phyloP scores from a whole-genome alignment of 2,888 invertebrate genomes.

The Pilophorus perplexus region DNA sequence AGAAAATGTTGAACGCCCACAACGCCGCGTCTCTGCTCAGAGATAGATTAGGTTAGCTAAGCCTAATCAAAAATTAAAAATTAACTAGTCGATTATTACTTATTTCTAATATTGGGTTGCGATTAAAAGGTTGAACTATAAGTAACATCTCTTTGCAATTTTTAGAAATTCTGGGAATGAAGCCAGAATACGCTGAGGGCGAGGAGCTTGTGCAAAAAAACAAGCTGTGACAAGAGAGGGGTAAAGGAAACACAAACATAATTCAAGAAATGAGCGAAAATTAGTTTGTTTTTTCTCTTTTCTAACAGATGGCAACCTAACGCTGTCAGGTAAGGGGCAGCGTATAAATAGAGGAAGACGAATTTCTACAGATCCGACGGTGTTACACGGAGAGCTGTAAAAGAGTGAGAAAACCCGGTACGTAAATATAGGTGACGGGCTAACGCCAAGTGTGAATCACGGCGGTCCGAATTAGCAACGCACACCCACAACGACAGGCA shows the following conservation, averaged over 20 bases:
- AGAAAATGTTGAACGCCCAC: too few relatives aligned
- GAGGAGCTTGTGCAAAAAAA: background rate
- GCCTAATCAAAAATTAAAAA: too few relatives aligned
- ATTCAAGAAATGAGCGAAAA: background rate
- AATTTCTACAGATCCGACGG: constrained; percentile 16
- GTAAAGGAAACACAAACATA: background rate
- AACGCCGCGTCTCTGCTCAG: too few relatives aligned
- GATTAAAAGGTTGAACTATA: too few relatives aligned
- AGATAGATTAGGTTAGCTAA: too few relatives aligned
- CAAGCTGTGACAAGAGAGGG: background rate
- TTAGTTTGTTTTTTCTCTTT: background rate
- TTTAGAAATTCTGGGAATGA: too few relatives aligned
- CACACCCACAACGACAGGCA: too few relatives aligned
- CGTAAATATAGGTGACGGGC: constrained; percentile 27
- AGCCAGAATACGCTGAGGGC: too few relatives aligned
- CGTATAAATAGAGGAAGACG: constrained; percentile 26
- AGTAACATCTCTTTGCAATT: too few relatives aligned
- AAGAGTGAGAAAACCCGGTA: constrained; percentile 3
- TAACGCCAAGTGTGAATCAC: constrained; percentile 21
- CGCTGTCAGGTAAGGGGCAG: constrained; percentile 4
- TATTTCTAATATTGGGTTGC: too few relatives aligned
- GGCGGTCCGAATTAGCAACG: background rate
- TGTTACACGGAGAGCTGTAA: background rate
- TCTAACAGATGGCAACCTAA: constrained; percentile 1
- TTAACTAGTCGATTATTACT: too few relatives aligned